A percentile compares a stretch with the other conserved stretches of the same genome.
Evolutionary conservation across 92 coral and sea anemone genomes (phyloP).

Genomic region (Parazoanthus atlanticus): DNA sequence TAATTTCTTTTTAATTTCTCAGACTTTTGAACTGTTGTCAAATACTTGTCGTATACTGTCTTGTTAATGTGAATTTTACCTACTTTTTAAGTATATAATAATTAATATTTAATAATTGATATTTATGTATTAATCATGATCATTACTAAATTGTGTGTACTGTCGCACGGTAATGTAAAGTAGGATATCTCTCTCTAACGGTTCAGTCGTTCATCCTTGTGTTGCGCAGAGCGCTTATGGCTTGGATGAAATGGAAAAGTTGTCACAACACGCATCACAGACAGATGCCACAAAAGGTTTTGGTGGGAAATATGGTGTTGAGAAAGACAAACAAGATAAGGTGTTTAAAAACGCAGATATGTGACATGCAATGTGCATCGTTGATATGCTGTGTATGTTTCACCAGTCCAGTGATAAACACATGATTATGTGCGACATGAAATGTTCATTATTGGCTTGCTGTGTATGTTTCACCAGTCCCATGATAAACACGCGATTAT

Average conservation of each 20-base stretch:
- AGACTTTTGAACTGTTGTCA: too few relatives aligned
- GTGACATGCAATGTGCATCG: not conserved
- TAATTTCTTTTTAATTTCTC: too few relatives aligned
- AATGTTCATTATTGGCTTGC: not conserved
- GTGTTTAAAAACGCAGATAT: slow-evolving; percentile 37
- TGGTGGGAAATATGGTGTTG: slow-evolving; percentile 97
- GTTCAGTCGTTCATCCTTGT: slow-evolving; percentile 17
- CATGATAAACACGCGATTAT: not conserved
- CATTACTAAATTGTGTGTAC: not conserved
- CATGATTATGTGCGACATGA: not conserved
- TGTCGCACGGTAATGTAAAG: not conserved
- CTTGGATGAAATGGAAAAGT: slow-evolving; percentile 21
- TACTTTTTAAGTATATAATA: too few relatives aligned
- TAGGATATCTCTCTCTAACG: not conserved
- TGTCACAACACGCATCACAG: slow-evolving; percentile 38
- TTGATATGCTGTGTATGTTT: not conserved
- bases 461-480: not conserved
- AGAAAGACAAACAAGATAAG: slow-evolving; percentile 91
- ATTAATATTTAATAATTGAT: too few relatives aligned
- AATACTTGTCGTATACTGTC: too few relatives aligned
- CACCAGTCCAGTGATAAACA: not conserved
- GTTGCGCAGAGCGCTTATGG: slow-evolving; percentile 33
- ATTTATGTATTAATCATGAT: not conserved
- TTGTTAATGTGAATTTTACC: too few relatives aligned
- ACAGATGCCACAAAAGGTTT: slow-evolving; percentile 90